Conservation (phyloP, 2,888 invertebrate species). For the Entomobrya multifasciata region DNA sequence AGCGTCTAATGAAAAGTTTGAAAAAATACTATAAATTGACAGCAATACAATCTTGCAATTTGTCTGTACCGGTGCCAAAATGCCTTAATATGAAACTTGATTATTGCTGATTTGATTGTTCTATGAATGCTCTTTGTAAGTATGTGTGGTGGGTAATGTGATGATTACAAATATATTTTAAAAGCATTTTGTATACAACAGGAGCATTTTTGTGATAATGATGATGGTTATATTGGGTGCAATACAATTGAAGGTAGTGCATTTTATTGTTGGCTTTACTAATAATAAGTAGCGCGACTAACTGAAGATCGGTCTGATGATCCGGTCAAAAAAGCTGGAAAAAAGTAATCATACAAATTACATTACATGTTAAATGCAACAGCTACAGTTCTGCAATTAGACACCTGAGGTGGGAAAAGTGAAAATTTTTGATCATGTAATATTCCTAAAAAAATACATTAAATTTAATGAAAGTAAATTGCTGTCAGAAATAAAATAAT, state of each 20-base stretch:
- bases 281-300: too few relatives aligned
- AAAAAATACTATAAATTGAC: slow-evolving; percentile 1
- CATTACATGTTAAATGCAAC: too few relatives aligned
- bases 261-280: slow-evolving; percentile 33
- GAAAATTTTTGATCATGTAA: too few relatives aligned
- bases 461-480: slow-evolving; percentile 18
- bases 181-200: background rate
- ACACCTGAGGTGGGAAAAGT: too few relatives aligned
- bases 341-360: too few relatives aligned
- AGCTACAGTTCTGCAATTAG: too few relatives aligned
- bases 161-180: slow-evolving; percentile 42
- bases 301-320: too few relatives aligned
- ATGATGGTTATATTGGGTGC: slow-evolving; percentile 4
- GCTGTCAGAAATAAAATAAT: background rate
- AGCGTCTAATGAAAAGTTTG: slow-evolving; percentile 17
- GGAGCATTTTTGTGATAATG: background rate
- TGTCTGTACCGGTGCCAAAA: slow-evolving; percentile 38
- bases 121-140: too few relatives aligned
- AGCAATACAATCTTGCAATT: slow-evolving; percentile 36
- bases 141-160: background rate
- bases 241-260: slow-evolving; percentile 30
- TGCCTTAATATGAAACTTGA: slow-evolving; percentile 27
- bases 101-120: slow-evolving; percentile 3
- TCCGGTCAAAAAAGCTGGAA: too few relatives aligned
- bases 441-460: slow-evolving; percentile 8